phyloP scores from a whole-genome alignment of 2,797 vertebrate genomes.

The Notolabrus celidotus region DNA sequence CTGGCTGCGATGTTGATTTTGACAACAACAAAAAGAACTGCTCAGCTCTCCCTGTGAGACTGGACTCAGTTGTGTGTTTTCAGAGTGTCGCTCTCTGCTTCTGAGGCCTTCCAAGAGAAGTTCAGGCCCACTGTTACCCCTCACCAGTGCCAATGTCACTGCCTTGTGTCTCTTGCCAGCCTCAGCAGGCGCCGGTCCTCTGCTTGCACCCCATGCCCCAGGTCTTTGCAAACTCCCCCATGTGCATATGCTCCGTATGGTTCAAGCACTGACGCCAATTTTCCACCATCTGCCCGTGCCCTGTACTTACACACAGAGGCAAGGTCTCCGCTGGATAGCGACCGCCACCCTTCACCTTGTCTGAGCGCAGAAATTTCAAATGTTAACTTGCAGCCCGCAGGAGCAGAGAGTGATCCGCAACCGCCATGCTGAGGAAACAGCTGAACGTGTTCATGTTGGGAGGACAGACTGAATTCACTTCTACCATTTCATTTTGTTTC shows the following conservation, averaged over 20 bases:
- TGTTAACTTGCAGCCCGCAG: constrained; percentile 59
- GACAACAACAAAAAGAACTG: neutral
- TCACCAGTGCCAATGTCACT: constrained; percentile 69
- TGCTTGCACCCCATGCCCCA: constrained; percentile 70
- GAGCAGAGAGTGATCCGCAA: constrained; percentile 40
- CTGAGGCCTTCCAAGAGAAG: constrained; percentile 37
- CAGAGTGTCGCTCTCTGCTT: constrained; percentile 20
- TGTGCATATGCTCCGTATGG: constrained; percentile 86
- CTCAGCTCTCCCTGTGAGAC: neutral
- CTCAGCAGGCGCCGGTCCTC: constrained; percentile 75
- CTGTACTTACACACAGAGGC: constrained; percentile 76
- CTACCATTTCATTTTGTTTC: constrained; percentile 35
- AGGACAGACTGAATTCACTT: constrained; percentile 31
- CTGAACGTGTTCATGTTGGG: constrained; percentile 21
- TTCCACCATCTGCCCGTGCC: constrained; percentile 84
- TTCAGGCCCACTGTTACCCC: constrained; percentile 48
- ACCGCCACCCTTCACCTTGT: constrained; percentile 74
- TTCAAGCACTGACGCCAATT: constrained; percentile 79
- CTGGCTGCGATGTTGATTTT: neutral
- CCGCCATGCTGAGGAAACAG: constrained; percentile 24
- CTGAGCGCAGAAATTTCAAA: constrained; percentile 61
- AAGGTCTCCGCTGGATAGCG: constrained; percentile 68
- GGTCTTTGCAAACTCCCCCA: constrained; percentile 81
- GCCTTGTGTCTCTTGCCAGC: constrained; percentile 76
- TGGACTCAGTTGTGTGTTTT: neutral